These are phyloP conservation scores for Bombus pyrosoma DNA, from an alignment of 1,140 invertebrate genomes.

Conservation along the genomic window DNA sequence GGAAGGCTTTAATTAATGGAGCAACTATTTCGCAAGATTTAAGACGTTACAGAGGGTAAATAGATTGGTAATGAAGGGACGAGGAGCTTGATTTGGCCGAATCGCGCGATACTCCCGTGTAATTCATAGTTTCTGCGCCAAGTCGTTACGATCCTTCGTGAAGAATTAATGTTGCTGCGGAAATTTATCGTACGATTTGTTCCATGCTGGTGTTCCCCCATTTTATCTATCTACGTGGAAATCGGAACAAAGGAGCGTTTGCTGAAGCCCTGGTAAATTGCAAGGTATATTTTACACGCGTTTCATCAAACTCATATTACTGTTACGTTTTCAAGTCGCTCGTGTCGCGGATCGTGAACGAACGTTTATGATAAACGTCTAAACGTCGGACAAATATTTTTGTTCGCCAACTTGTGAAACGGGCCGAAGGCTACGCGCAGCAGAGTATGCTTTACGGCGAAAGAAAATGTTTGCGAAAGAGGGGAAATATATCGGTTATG, in stretches of 20 bases:
- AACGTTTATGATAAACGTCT: background rate
- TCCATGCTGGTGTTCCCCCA: background rate
- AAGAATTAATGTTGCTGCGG: background rate
- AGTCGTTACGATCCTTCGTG: background rate
- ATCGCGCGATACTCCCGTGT: background rate
- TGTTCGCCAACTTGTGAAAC: background rate
- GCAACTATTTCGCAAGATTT: background rate
- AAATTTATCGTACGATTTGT: slow-evolving; percentile 10
- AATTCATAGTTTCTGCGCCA: background rate
- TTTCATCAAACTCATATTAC: background rate
- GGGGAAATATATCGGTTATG: too few relatives aligned
- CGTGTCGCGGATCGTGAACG: background rate
- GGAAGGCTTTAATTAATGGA: background rate
- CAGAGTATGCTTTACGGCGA: too few relatives aligned
- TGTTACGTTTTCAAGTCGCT: background rate
- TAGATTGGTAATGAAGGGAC: background rate
- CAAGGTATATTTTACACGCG: background rate
- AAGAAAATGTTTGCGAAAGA: background rate
- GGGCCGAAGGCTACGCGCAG: background rate
- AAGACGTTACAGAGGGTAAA: background rate
- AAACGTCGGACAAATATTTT: background rate
- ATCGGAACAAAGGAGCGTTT: background rate
- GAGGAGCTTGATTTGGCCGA: background rate
- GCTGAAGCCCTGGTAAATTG: background rate
- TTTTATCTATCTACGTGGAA: background rate